Base-by-base conservation (phyloP, 2,797 vertebrate genomes). In the Dendrocincla tyrannina region DNA sequence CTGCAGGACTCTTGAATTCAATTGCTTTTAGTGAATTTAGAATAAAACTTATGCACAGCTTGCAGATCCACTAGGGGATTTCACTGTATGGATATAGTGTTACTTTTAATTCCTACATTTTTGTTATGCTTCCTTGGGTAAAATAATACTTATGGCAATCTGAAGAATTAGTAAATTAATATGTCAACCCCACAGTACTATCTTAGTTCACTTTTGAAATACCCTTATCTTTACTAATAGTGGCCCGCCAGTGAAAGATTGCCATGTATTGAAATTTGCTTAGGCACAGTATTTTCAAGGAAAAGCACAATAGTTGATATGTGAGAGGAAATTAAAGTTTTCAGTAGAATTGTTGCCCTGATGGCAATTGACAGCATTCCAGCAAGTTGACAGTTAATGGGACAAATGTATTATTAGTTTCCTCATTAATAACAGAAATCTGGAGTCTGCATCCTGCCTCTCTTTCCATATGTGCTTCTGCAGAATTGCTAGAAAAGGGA, bases 351-450 rank as follows among this genome's bases (percentile, higher is more conserved):
- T 88, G 42, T 88, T 91, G 42, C 59, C 5, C 3, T 62, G 52
- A 56, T 84, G 56, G 35, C 22, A 68, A 24, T 33, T 91, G 59
- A 73, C 56, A 79, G 37, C 1, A 0, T 88, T 93, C 81, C 83
- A 72, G 64, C 75, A 92, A 41, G 32, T 47, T 91, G 85, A 53
- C 53, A 89, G 75, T 88, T 92, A 91, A 89, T 70, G 33, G 37
- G 17, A 64, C 32, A 92, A 95, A 64, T 83, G 16, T 66, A 49
- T 88, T 94, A 82, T 74, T 88, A 56, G 56, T 70, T 89, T 91
- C 22, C 37, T 93, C 56, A 79, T 94, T 91, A 96, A 85, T 88
- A 92, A 79, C 79, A 93, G 59, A 92, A 85, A 82, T 85, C 50
- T 89, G 27, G 33, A 85, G 32, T 93, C 70, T 76, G 13, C n/a